Base-by-base conservation (phyloP, 2,888 invertebrate genomes). In the Idaea biselata region DNA sequence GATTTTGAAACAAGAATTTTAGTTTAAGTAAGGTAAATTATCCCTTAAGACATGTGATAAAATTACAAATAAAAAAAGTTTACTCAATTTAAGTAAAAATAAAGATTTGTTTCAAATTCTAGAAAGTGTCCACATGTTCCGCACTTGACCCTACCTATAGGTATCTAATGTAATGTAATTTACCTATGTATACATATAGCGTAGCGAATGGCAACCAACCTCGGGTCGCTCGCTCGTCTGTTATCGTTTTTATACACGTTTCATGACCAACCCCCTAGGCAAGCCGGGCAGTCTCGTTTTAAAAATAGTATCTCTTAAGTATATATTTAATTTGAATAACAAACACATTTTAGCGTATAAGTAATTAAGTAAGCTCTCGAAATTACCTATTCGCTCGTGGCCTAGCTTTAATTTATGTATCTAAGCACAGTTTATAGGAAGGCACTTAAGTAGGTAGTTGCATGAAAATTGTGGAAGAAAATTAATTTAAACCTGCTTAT, bases 251-350 rank as follows among this genome's bases (percentile, higher is more conserved):
- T 70, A 78, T 73, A 69, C 68, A 71, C 68, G 71, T 72, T 78
- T 78, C 80, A 69, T 65, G 64, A 71, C 66, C 71, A 67, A 66
- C 69, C 67, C 64, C 67, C 67, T 69, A 69, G 82, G 81, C 44
- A 44, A 44, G 44, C 44, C 44, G 44, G 14, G 44, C 44, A 8
- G 44, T 44, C 44, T 79, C 81, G 71, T 73, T 79, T 78, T 81
- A 81, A 81, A 81, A 81, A 78, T 76, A 79, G 75, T 78, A 73
- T 78, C 76, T 75, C 73, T 72, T 67, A 68, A 56, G 25, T 25
- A 25, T 56, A 18, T 73, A 75, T 66, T 67, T 70, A 58, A 69
- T 71, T 71, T 71, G 66, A 69, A 69, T 70, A 72, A 70, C 67
- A 68, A 68, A 71, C 67, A 70, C 70, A 68, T 68, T 69, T 44